These are phyloP conservation scores for Netta rufina DNA, from an alignment of 2,797 vertebrate species.

Conservation along the genomic window DNA sequence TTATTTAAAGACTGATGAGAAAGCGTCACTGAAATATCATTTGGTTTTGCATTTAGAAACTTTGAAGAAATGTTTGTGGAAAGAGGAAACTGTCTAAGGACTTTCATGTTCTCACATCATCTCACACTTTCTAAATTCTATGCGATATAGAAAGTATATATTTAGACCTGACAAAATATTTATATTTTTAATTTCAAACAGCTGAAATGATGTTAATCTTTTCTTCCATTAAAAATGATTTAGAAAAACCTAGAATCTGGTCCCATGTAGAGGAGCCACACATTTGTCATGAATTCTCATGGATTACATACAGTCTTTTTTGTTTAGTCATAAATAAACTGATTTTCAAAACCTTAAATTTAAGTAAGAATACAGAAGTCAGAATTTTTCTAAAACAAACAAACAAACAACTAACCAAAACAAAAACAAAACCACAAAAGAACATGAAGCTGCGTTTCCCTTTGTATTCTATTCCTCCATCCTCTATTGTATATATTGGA, in stretches of 20 bases:
- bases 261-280: neutral
- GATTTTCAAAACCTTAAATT: neutral
- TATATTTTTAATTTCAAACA: slow-evolving; percentile 15
- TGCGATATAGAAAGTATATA: neutral
- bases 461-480: neutral
- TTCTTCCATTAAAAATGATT: neutral
- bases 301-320: neutral
- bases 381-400: neutral
- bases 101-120: neutral
- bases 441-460: neutral
- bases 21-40: neutral
- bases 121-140: neutral
- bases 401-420: too few species aligned
- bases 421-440: too few species aligned
- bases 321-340: neutral
- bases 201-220: neutral
- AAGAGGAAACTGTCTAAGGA: neutral
- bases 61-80: neutral
- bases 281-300: neutral
- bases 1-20: neutral
- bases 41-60: neutral
- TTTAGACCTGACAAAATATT: neutral
- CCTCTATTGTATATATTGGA: neutral
- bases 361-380: neutral
- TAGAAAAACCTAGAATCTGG: neutral